Evolutionary conservation across 2,888 invertebrate species (phyloP), one percentile per base, ranked within the genome.

Genomic region (Dioctria linearis): DNA sequence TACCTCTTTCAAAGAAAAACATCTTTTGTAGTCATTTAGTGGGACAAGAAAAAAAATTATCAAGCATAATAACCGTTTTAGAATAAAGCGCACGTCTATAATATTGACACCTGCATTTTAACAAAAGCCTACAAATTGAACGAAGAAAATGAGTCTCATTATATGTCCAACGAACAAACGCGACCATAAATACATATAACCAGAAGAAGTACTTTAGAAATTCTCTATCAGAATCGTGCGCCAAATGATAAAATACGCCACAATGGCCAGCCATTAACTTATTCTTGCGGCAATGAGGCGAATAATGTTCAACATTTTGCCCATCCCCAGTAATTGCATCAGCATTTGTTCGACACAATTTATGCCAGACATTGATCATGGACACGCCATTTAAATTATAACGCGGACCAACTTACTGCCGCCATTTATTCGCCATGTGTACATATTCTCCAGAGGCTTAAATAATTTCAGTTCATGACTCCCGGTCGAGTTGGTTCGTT

Each of bases 331-430:
- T 69, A 69, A 69, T 69, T 69, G 69, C 69, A 69, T 54, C 69
- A 69, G 51, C 4, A n/a, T 46, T 69, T 9, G 46, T 51, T 51
- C 51, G 4, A 69, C 51, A 39, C 69, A 69, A 69, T 69, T 69
- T 69, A 69, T 69, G 69, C 69, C 51, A 51, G 69, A 69, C 69
- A 69, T 69, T 69, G 69, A 69, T 69, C 69, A 69, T 49, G 69
- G 69, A 69, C 51, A 9, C 13, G 51, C 69, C 69, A 69, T 51
- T 69, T 69, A 69, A 69, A 69, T 69, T 69, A 69, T 69, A 69
- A 69, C 69, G 69, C 2, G 25, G 25, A 69, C 51, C 69, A 9
- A 49, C 69, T 69, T 69, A 49, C 69, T 51, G 39, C 37, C n/a
- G 39, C 37, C n/a, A n/a, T 54, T n/a, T 8, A 11, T 54, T 8